phyloP scores from a whole-genome alignment of 2,888 invertebrate genomes.

The Drosophila nigricruria region DNA sequence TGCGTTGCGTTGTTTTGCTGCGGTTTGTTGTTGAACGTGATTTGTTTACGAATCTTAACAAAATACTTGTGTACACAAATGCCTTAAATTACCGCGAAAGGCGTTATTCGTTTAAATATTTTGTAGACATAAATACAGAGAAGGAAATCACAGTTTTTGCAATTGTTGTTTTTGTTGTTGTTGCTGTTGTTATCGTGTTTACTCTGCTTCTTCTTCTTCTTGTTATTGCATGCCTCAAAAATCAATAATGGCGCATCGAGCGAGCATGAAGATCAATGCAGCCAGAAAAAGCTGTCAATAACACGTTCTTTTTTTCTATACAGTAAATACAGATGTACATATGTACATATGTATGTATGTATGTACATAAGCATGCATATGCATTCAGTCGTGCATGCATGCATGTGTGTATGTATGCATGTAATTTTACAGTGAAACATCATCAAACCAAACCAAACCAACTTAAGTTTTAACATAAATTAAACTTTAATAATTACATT shows the following conservation, averaged over 20 bases:
- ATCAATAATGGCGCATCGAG: conserved; percentile 8
- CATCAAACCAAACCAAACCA: too few species aligned
- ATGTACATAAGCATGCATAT: neutral
- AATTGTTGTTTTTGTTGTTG: conserved; percentile 30
- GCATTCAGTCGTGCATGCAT: neutral
- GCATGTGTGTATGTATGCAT: neutral
- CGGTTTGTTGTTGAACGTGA: conserved; percentile 70
- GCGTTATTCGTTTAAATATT: conserved; percentile 67
- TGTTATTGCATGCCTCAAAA: conserved; percentile 30
- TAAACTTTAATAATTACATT: too few species aligned
- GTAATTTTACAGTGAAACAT: too few species aligned
- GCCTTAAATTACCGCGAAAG: conserved; percentile 74
- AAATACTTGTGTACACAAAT: conserved; percentile 65
- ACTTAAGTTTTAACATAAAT: too few species aligned
- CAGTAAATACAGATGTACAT: neutral
- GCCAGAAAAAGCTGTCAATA: conserved; percentile 27
- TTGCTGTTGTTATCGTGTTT: conserved; percentile 14
- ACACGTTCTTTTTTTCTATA: conserved; percentile 28
- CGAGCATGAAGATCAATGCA: conserved; percentile 20
- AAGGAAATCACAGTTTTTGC: conserved; percentile 62
- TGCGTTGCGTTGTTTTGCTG: neutral
- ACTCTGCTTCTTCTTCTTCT: conserved; percentile 6
- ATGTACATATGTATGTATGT: neutral
- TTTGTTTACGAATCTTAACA: conserved; percentile 80
- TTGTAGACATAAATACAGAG: conserved; percentile 47